Evolutionary conservation across 2,888 invertebrate genomes (phyloP).

Genomic region (Drosophila falleni): DNA sequence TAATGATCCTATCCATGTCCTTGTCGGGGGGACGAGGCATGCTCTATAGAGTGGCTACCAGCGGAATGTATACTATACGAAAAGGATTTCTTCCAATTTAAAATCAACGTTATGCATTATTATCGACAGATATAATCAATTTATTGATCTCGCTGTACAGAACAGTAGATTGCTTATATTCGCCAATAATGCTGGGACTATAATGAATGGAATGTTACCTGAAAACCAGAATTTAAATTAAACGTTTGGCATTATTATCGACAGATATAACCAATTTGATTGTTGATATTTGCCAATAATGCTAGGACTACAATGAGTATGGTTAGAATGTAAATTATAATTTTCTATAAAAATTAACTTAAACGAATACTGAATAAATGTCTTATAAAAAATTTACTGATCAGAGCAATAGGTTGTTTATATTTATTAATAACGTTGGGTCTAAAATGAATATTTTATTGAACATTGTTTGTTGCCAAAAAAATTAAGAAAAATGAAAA

Average conservation of each 20-base stretch:
- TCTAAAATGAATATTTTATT: too few relatives aligned
- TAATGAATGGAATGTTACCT: neutral
- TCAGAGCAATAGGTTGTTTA: too few relatives aligned
- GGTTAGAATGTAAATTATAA: neutral
- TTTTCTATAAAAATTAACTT: too few relatives aligned
- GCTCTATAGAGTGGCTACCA: slow-evolving; percentile 32
- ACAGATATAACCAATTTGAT: slow-evolving; percentile 18
- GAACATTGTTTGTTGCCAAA: too few relatives aligned
- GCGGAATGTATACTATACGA: slow-evolving; percentile 33
- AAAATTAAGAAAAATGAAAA: too few relatives aligned
- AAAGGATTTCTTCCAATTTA: slow-evolving; percentile 28
- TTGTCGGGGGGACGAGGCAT: slow-evolving; percentile 22
- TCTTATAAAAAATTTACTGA: too few relatives aligned
- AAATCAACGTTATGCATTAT: neutral
- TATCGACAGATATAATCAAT: slow-evolving; percentile 18
- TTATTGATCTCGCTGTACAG: neutral
- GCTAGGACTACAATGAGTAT: neutral
- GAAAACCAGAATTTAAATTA: neutral
- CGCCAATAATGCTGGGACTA: slow-evolving; percentile 27
- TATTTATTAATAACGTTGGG: too few relatives aligned
- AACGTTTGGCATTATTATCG: slow-evolving; percentile 2
- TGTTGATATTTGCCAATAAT: slow-evolving; percentile 28
- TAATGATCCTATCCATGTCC: slow-evolving; percentile 86
- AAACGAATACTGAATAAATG: too few relatives aligned
- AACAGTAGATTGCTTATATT: slow-evolving; percentile 22